Base-by-base conservation (phyloP, 2,888 invertebrate species). In the Morpho deidamia region DNA sequence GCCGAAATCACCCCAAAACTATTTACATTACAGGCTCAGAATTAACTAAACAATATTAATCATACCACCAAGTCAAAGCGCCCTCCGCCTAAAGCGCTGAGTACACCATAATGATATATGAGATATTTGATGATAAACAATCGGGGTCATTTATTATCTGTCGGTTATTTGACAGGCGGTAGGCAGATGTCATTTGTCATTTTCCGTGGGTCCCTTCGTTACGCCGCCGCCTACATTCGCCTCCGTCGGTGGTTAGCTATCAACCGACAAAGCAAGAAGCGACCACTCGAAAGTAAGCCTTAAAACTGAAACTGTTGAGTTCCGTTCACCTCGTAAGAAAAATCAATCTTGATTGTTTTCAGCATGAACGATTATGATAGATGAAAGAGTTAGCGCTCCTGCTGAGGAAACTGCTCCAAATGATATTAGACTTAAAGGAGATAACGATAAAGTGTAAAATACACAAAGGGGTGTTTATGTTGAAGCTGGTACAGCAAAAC, bases 131-230 rank as follows among this genome's bases (percentile, higher is more conserved):
- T 88, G 90, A 90, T 90, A 90, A 91, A 91, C 91, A 91, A 91
- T 90, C 90, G 87, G 82, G 90, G 91, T 91, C 91, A 91, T 91
- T 92, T 92, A 92, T 92, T 92, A 92, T 91, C 89, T 90, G 90
- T 88, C 90, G 88, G 90, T 90, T 91, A 91, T 92, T 91, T 91
- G 92, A 91, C 91, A 91, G 91, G 91, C 91, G 91, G 88, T 88
- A 90, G 91, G 91, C 92, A 92, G 92, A 91, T 91, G 92, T 91
- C 92, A 91, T 92, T 92, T 92, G 92, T 92, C 92, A 92, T 91
- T 88, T 87, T 87, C 91, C 90, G 81, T 78, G 76, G 84, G 88
- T 86, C 89, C 88, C 87, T 89, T 86, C 85, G 86, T 88, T 87
- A 88, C 88, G 86, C 69, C 70, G 71, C 72, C 77, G 78, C 80